Conservation (phyloP, 2,113 vertebrate genomes). For the Dermatemys mawii region DNA sequence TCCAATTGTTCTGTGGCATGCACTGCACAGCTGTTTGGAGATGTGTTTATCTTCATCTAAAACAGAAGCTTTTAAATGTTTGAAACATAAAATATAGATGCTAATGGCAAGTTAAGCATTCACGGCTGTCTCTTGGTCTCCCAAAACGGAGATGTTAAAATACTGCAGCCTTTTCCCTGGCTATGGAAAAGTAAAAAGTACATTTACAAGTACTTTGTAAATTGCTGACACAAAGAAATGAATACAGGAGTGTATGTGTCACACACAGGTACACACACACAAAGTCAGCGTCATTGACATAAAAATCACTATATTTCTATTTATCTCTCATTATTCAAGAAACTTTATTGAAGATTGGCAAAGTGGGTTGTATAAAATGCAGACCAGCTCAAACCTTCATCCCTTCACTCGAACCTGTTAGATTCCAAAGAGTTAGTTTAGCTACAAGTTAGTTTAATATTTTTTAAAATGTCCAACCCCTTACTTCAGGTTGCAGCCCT, state of each 20-base stretch:
- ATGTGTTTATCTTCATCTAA: conserved; percentile 76
- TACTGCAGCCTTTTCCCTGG: not conserved
- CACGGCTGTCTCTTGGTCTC: conserved; percentile 29
- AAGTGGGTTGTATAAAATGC: not conserved
- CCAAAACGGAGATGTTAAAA: conserved; percentile 48
- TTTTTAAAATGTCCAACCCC: not conserved
- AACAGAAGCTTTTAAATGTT: conserved; percentile 75
- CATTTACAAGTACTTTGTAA: conserved; percentile 27
- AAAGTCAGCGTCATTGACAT: conserved; percentile 13
- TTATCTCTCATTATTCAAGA: conserved; percentile 1
- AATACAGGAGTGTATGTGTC: not conserved
- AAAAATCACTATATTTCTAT: conserved; percentile 1
- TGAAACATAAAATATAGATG: conserved; percentile 65
- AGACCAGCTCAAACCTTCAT: not conserved
- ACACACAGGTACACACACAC: not conserved
- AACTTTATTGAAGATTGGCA: not conserved
- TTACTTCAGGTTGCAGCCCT: not conserved
- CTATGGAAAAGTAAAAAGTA: conserved; percentile 41
- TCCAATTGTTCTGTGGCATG: conserved; percentile 76
- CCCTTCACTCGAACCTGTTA: not conserved
- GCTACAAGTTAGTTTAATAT: not conserved
- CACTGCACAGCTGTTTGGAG: conserved; percentile 60
- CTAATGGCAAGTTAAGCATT: conserved; percentile 58
- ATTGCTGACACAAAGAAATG: conserved; percentile 16
- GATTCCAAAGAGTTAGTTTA: not conserved